A percentile compares a stretch with the other conserved stretches of the same genome.
Conservation (phyloP, 2,113 vertebrate genomes). For the Climacteris rufus region DNA sequence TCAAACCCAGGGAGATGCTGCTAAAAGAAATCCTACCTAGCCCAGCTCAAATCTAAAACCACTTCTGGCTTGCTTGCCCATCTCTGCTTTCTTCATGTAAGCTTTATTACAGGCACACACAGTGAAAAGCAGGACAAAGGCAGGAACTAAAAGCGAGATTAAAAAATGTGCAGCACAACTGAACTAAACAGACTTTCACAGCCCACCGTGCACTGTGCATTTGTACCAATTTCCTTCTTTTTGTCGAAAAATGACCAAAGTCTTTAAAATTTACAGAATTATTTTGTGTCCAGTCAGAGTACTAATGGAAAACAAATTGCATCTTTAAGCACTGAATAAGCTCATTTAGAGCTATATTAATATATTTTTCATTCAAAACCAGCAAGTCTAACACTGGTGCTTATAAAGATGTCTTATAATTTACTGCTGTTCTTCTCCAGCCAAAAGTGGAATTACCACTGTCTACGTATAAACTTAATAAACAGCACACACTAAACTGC, state of each 20-base stretch:
- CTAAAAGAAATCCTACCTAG: neutral
- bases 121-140: neutral
- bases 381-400: neutral
- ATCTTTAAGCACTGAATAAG: conserved; percentile 28
- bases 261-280: neutral
- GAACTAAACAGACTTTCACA: neutral
- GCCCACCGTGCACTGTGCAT: neutral
- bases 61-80: neutral
- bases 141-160: neutral
- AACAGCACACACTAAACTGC: conserved; percentile 5
- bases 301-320: conserved; percentile 39
- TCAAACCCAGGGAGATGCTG: neutral
- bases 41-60: neutral
- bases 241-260: neutral
- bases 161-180: neutral
- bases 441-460: conserved; percentile 18
- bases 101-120: neutral
- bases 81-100: neutral
- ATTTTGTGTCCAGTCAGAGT: neutral
- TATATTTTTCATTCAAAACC: conserved; percentile 33
- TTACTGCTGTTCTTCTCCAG: conserved; percentile 23
- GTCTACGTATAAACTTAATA: conserved; percentile 45
- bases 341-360: conserved; percentile 11
- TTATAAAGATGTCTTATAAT: conserved; percentile 32
- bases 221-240: neutral